A percentile compares a stretch with the other conserved stretches of the same genome.
These are phyloP conservation scores for Helleia helle DNA, from an alignment of 2,888 invertebrate species.

Conservation along the genomic window DNA sequence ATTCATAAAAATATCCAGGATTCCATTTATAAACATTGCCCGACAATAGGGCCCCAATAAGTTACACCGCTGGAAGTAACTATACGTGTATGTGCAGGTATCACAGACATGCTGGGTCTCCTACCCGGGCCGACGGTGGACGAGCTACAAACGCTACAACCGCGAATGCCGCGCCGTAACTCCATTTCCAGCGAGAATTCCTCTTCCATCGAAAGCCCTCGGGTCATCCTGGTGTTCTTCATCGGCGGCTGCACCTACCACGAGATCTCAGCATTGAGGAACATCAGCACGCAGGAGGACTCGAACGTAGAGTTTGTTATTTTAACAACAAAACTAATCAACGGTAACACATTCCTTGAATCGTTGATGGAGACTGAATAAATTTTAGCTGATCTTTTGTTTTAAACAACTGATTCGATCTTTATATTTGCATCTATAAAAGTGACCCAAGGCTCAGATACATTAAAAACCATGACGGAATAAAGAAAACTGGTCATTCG, in stretches of 20 bases:
- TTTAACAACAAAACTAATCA: conserved; percentile 93
- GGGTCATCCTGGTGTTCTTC: conserved; percentile 92
- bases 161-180: conserved; percentile 70
- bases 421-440: too few species aligned
- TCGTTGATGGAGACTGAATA: conserved; percentile 77
- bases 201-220: conserved; percentile 70
- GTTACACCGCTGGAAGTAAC: not conserved
- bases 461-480: too few species aligned
- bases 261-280: conserved; percentile 87
- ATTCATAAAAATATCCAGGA: too few species aligned
- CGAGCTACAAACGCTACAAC: conserved; percentile 75
- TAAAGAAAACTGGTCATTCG: too few species aligned
- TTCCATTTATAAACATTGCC: too few species aligned
- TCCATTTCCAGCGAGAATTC: conserved; percentile 76
- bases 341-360: conserved; percentile 89
- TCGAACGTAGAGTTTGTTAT: conserved; percentile 91
- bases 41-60: too few species aligned
- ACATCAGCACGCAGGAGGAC: conserved; percentile 83
- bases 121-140: conserved; percentile 86
- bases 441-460: too few species aligned
- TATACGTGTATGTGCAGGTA: conserved; percentile 62
- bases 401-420: too few species aligned
- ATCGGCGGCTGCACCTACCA: conserved; percentile 98
- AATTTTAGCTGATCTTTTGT: too few species aligned
- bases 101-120: conserved; percentile 87